Percentiles rank a stretch among this genome's conserved stretches.
phyloP scores from a whole-genome alignment of 2,888 invertebrate genomes.

The Litoditis marina region DNA sequence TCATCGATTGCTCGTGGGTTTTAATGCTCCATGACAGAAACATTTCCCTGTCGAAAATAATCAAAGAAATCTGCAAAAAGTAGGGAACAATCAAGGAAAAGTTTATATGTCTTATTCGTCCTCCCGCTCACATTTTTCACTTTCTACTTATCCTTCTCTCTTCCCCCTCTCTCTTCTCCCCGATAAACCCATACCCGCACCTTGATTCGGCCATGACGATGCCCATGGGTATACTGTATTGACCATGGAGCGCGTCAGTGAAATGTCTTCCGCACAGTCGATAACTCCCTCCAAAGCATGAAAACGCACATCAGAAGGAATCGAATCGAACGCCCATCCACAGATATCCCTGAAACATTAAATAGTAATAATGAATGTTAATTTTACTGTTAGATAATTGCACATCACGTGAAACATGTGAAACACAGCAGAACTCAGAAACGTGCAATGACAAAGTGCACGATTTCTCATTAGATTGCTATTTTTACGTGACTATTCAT shows the following conservation, averaged over 20 bases:
- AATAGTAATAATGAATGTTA: neutral
- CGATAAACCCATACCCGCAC: slow-evolving; percentile 4
- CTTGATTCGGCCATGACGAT: slow-evolving; percentile 26
- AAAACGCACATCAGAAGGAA: slow-evolving; percentile 20
- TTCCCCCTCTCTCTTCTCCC: neutral
- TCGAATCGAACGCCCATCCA: slow-evolving; percentile 34
- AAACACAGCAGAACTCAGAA: no score
- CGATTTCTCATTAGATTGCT: no score
- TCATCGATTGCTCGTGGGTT: no score
- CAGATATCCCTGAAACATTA: slow-evolving; percentile 33
- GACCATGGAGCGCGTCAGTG: slow-evolving; percentile 22
- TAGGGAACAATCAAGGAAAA: no score
- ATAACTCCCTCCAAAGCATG: slow-evolving; percentile 22
- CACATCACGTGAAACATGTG: neutral
- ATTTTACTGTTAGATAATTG: neutral
- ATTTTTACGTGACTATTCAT: no score
- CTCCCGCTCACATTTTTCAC: no score
- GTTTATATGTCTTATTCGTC: neutral
- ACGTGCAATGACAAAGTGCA: no score
- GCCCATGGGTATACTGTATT: slow-evolving; percentile 29
- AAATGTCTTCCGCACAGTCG: slow-evolving; percentile 25
- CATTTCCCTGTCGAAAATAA: no score
- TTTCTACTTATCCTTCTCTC: no score
- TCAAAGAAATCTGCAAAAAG: no score
- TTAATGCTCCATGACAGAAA: no score